Percentiles rank a stretch among this genome's conserved stretches.
Conservation (phyloP, 1,140 invertebrate genomes). For the Phortica variegata region DNA sequence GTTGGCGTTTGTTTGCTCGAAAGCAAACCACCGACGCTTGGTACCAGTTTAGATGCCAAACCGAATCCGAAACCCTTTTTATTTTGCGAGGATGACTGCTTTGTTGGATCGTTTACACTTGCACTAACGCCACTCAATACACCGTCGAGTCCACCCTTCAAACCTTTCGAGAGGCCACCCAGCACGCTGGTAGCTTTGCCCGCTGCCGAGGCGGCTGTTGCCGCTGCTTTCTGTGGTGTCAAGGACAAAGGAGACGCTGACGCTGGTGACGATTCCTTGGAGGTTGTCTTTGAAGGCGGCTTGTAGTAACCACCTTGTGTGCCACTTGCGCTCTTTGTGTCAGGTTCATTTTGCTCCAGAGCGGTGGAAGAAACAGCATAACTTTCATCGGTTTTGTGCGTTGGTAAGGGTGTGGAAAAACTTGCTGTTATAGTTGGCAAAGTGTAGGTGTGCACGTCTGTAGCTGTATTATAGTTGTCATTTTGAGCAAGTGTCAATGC, state of each 20-base stretch:
- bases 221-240: constrained; percentile 9
- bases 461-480: neutral
- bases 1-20: constrained; percentile 11
- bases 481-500: neutral
- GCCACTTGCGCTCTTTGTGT: constrained; percentile 4
- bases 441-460: neutral
- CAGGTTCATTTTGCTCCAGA: neutral
- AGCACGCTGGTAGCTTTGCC: constrained; percentile 30
- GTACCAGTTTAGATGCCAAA: constrained; percentile 47
- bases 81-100: constrained; percentile 4
- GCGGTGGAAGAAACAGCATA: too few relatives aligned
- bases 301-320: constrained; percentile 25
- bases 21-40: constrained; percentile 36
- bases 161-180: constrained; percentile 43
- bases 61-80: constrained; percentile 41
- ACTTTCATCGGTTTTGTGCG: neutral
- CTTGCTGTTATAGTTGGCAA: neutral
- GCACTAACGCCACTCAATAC: constrained; percentile 35
- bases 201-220: constrained; percentile 17
- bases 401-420: neutral
- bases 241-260: neutral
- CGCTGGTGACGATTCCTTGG: neutral
- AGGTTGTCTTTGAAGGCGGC: constrained; percentile 6
- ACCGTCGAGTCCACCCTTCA: constrained; percentile 44
- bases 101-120: constrained; percentile 10